Evolutionary conservation across 2,888 invertebrate species (phyloP).

Genomic region (Apoderus coryli): DNA sequence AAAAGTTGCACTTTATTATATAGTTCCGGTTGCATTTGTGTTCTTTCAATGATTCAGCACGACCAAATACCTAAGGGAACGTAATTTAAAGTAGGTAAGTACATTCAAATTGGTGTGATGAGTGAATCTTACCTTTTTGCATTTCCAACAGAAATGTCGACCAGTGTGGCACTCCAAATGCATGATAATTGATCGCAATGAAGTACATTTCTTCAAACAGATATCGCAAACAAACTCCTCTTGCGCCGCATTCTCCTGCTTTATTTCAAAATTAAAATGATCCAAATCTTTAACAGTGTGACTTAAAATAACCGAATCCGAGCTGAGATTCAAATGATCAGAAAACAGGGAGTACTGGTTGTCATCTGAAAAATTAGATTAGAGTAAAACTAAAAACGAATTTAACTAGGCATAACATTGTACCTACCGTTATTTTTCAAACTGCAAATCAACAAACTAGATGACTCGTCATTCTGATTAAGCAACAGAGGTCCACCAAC

Average conservation of each 20-base stretch:
- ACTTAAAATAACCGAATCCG: constrained; percentile 18
- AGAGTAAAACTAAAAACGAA: no score
- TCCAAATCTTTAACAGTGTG: constrained; percentile 24
- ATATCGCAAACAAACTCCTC: constrained; percentile 27
- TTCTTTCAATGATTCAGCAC: constrained; percentile 31
- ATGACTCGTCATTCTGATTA: no score
- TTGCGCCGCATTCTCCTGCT: constrained; percentile 15
- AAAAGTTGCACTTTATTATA: constrained; percentile 19
- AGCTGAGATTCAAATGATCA: no score
- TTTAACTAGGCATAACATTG: no score
- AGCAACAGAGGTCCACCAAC: no score
- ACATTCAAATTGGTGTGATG: no score
- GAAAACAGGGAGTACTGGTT: no score
- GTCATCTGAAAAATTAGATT: no score
- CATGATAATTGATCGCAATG: constrained; percentile 19
- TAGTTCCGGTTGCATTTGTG: constrained; percentile 26
- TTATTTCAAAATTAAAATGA: constrained; percentile 27
- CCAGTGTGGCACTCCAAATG: constrained; percentile 39
- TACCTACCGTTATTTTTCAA: no score
- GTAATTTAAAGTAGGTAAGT: no score
- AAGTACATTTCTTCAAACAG: constrained; percentile 26
- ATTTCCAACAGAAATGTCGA: constrained; percentile 33
- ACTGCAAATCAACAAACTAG: no score
- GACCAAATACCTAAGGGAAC: constrained; percentile 30
- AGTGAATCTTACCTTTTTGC: constrained; percentile 28